Base-by-base conservation (phyloP, 2,888 invertebrate genomes). In the Drosophila quasianomalipes region DNA sequence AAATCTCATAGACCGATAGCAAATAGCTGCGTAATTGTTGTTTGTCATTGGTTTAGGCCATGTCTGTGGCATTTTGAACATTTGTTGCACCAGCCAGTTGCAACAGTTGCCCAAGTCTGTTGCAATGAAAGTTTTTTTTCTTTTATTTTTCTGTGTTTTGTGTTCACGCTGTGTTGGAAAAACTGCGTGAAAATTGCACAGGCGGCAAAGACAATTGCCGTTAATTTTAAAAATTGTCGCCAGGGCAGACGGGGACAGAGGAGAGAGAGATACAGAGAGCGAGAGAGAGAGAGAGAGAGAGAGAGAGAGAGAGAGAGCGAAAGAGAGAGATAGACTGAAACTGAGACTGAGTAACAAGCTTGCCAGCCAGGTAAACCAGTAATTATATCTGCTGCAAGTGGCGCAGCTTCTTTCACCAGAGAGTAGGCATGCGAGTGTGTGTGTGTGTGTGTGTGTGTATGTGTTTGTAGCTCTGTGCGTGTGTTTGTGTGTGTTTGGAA, bases 161-260 rank as follows among this genome's bases (percentile, higher is more conserved):
- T 62, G 66, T 62, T 84, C 67, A 75, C 77, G 79, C 66, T 84
- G 81, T 73, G 69, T 75, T 83, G 72, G 74, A 83, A 84, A 80
- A 85, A 89, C 88, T 89, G 85, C 85, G 90, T 89, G 88, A 88
- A 85, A 85, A 85, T 85, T 90, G 90, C 70, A 80, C 70, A 83
- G 85, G 90, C 83, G 80, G 82, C 75, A 71, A 73, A 89, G 67
- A 90, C 90, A 87, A 87, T 87, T 87, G 87, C 86, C 91, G 87
- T 90, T 87, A 84, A 90, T 87, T 86, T 47, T 86, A 65, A 82
- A 83, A 82, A 87, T 90, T 89, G 91, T 87, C 87, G 90, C 90
- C 89, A 89, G 86, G 75, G 74, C 70, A 44, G 66, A 52, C 6
- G 30, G 19, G 12, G 47, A 9, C 4, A 47, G 6, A 49, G 26